Evolutionary conservation across 2,113 vertebrate species (phyloP).

Genomic region (Patagioenas fasciata): DNA sequence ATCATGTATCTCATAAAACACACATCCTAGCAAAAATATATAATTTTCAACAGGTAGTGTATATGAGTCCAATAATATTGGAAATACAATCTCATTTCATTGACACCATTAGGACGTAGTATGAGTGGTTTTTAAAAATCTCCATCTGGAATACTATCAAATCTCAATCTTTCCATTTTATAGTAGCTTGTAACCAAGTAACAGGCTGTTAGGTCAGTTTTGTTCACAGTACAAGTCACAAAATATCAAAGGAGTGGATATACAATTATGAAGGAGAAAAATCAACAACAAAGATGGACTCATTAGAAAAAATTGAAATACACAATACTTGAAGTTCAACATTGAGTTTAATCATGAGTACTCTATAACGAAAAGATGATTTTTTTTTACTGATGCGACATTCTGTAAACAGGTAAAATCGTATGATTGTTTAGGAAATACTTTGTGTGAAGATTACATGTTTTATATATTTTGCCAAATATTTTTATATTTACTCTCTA

Average conservation of each 20-base stretch:
- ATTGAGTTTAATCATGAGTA: background rate
- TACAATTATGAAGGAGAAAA: background rate
- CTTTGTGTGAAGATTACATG: background rate
- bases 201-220: background rate
- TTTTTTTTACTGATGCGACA: background rate
- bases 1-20: background rate
- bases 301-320: background rate
- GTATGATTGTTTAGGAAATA: background rate
- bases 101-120: background rate
- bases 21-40: background rate
- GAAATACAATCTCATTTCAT: background rate
- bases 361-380: background rate
- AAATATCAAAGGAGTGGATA: background rate
- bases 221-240: background rate
- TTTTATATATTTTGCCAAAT: background rate
- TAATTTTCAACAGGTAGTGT: background rate
- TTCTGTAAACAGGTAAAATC: background rate
- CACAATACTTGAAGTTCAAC: background rate
- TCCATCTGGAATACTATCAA: background rate
- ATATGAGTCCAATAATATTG: background rate
- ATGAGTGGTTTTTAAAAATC: conserved; percentile 24
- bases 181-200: background rate
- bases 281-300: background rate
- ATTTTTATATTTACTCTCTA: background rate
- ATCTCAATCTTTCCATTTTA: background rate